Evolutionary conservation across 2,797 vertebrate species (phyloP), one percentile per base, ranked within the genome.

Genomic region (Delichon dasypus): DNA sequence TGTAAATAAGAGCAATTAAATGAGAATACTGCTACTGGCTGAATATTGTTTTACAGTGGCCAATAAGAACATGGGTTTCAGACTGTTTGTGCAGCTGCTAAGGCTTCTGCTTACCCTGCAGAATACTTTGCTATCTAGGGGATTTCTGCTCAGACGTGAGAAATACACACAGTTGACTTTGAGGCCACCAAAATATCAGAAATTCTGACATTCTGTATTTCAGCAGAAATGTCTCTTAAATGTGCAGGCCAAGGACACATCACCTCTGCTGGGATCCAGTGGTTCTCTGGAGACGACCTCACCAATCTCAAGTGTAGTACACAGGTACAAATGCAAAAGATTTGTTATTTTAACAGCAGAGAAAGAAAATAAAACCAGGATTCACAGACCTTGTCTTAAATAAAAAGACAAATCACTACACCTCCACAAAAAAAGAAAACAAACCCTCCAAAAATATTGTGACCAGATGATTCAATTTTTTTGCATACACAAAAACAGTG

Each of bases 1-100:
- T 77, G 66, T 88, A 88, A 88, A 84, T 72, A 95, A 87, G 38
- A 76, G 47, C 67, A 75, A 75, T 84, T 91, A 85, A 78, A 88
- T 38, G 57, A 86, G 73, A 93, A 88, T n/a, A 65, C 18, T 54
- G 57, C 53, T 90, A 19, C 50, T 57, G 68, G 25, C 62, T 77
- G 42, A 89, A 71, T 47, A 75, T 3, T 65, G 20, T 25, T 88
- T 91, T 74, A 47, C 47, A 68, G 20, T 29, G 26, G 38, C 30
- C 34, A 42, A 40, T 30, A 70, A n/a, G 26, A 67, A 6, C 29
- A 29, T 1, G 2, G 36, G 19, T 40, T 51, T 54, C 1, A 7
- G 64, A 60, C 11, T 55, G 25, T 62, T 62, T 48, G 44, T 78
- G 50, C 42, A 78, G 66, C 36, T 78, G 44, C 51, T 14, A 19